These are phyloP conservation scores for Resseliella maxima DNA, from an alignment of 2,888 invertebrate genomes.

Conservation along the genomic window DNA sequence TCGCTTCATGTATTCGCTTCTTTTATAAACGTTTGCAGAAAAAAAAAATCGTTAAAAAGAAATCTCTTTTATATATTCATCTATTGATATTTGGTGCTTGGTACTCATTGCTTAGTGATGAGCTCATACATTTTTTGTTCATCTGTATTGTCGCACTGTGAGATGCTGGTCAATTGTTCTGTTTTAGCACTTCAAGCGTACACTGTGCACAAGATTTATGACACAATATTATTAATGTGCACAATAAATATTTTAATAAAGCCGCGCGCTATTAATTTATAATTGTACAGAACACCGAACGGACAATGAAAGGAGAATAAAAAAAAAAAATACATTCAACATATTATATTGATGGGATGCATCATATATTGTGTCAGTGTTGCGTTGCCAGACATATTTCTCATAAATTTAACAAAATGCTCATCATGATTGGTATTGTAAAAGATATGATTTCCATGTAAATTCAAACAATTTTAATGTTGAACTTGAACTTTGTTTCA, in stretches of 20 bases:
- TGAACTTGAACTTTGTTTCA: conserved; percentile 1
- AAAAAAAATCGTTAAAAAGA: neutral
- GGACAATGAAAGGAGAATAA: neutral
- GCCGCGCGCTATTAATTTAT: neutral
- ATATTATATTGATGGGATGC: conserved; percentile 1
- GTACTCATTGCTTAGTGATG: neutral
- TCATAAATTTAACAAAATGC: neutral
- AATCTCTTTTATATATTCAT: neutral
- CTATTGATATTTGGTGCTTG: neutral
- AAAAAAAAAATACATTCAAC: neutral
- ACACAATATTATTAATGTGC: conserved; percentile 37
- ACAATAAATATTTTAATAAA: neutral
- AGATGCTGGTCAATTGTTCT: neutral
- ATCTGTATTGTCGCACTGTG: neutral
- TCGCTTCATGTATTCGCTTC: neutral
- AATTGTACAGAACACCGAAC: neutral
- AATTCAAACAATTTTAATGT: neutral
- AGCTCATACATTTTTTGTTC: neutral
- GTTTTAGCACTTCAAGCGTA: neutral
- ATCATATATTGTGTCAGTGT: neutral
- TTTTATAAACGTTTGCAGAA: neutral
- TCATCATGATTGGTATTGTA: too few species aligned
- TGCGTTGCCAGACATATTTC: neutral
- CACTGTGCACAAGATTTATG: neutral
- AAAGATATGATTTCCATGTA: neutral